Conservation (phyloP, 2,113 vertebrate genomes). For the Sander lucioperca region DNA sequence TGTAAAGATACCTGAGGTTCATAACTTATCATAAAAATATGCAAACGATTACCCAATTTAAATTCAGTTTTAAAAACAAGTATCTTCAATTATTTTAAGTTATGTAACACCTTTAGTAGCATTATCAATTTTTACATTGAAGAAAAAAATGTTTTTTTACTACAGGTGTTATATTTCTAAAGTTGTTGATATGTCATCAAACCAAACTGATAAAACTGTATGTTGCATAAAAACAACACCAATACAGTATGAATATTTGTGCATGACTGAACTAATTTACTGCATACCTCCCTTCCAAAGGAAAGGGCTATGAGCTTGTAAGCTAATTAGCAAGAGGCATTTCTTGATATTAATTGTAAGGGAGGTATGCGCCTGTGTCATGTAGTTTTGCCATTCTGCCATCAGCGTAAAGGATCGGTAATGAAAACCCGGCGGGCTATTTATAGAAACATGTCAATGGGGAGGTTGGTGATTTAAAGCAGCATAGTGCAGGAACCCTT, state of each 20-base stretch:
- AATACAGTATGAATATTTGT: background rate
- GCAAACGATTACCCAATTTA: background rate
- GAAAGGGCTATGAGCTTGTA: constrained; percentile 25
- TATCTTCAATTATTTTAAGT: background rate
- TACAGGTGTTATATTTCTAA: background rate
- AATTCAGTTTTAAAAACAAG: background rate
- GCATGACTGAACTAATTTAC: constrained; percentile 6
- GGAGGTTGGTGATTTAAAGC: constrained; percentile 72
- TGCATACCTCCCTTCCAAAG: constrained; percentile 6
- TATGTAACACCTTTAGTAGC: background rate
- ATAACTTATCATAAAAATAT: background rate
- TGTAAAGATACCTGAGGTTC: background rate
- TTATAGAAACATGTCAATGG: constrained; percentile 73
- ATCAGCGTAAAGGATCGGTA: constrained; percentile 46
- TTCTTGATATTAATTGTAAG: constrained; percentile 40
- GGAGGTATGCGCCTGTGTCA: constrained; percentile 23
- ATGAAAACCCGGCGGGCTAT: constrained; percentile 72
- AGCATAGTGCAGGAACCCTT: constrained; percentile 26
- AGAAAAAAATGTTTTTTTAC: background rate
- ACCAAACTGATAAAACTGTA: background rate
- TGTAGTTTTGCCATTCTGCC: constrained; percentile 44
- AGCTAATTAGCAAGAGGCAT: constrained; percentile 33
- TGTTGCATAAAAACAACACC: background rate
- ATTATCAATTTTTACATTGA: background rate
- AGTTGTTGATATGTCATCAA: background rate